Conservation (phyloP, 2,113 vertebrate species). For the Phaetusa simplex region DNA sequence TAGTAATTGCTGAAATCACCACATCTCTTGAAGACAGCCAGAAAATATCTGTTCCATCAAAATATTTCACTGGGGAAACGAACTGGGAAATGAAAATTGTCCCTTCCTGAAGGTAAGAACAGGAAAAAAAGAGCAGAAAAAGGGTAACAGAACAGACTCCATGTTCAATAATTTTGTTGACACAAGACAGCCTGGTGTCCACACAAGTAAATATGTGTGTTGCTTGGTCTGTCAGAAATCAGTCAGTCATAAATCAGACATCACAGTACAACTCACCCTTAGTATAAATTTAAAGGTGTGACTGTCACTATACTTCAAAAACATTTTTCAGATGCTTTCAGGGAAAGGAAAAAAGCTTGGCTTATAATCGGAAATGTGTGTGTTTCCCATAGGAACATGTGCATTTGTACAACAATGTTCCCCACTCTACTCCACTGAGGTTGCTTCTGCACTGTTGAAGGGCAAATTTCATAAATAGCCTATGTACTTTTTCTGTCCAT, state of each 20-base stretch:
- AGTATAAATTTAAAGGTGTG: background rate
- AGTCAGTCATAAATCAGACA: background rate
- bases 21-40: background rate
- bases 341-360: background rate
- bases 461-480: background rate
- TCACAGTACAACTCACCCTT: background rate
- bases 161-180: background rate
- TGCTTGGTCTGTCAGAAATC: background rate
- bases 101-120: background rate
- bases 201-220: background rate
- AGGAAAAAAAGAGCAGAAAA: background rate
- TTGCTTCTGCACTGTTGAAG: background rate
- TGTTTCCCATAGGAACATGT: background rate
- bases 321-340: background rate
- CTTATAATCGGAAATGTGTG: background rate
- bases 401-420: background rate
- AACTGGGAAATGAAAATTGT: background rate
- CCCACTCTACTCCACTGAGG: background rate
- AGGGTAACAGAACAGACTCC: background rate
- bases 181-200: background rate
- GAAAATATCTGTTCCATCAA: background rate
- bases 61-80: background rate
- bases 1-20: background rate
- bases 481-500: background rate
- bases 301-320: background rate